Conservation (phyloP, 2,797 vertebrate species). For the Bradypodion pumilum region DNA sequence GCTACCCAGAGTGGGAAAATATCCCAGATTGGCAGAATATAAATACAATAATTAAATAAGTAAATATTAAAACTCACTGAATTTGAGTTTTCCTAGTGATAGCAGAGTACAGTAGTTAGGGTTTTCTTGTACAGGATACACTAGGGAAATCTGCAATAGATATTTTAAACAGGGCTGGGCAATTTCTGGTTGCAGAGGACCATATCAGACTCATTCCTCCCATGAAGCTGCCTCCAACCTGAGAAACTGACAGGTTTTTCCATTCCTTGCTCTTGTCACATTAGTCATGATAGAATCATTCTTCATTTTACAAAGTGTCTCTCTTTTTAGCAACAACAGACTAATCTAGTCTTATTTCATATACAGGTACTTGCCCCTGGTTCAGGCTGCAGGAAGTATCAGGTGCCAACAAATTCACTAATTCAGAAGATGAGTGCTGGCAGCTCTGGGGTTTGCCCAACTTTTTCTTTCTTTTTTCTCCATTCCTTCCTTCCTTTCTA, state of each 20-base stretch:
- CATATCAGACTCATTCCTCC: too few relatives aligned
- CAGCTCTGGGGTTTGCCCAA: too few relatives aligned
- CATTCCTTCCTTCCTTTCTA: slow-evolving; percentile 31
- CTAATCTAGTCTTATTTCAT: slow-evolving; percentile 5
- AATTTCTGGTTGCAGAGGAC: too few relatives aligned
- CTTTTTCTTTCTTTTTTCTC: slow-evolving; percentile 3
- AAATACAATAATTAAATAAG: too few relatives aligned
- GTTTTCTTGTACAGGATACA: background rate
- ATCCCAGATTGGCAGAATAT: too few relatives aligned
- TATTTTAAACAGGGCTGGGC: too few relatives aligned
- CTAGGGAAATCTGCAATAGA: too few relatives aligned
- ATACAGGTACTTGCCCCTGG: background rate
- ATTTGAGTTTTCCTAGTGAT: background rate
- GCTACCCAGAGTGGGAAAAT: too few relatives aligned
- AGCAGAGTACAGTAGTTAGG: background rate
- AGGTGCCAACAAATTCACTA: background rate
- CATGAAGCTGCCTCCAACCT: too few relatives aligned
- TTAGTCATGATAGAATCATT: background rate
- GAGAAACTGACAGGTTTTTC: background rate
- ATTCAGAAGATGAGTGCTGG: background rate
- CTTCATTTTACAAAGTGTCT: background rate
- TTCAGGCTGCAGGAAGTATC: background rate
- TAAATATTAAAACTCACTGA: too few relatives aligned
- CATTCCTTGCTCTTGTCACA: too few relatives aligned
- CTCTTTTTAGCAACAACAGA: background rate